Base-by-base conservation (phyloP, 2,113 vertebrate species). In the Python bivittatus region DNA sequence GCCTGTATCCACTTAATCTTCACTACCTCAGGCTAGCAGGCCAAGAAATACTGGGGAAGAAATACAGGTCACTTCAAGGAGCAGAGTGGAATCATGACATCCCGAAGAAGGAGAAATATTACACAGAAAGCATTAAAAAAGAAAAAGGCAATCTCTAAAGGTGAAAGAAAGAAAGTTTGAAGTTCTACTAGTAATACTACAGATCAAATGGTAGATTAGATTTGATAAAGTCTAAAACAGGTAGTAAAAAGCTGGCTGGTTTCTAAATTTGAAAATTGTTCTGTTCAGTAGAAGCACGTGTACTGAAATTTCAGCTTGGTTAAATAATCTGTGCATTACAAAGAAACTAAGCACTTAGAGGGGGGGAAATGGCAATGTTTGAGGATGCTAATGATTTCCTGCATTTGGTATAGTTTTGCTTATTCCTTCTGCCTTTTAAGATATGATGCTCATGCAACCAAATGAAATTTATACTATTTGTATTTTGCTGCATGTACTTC, bases 21-120 rank as follows among this genome's bases (percentile, higher is more conserved):
- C 33, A 33, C 23, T 25, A 64, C n/a, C 53, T 0, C 0, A 23
- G 57, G 11, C 1, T 89, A 91, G 42, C 1, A 33, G 64, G 25
- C 3, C 86, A 79, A 92, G 86, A 92, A 93, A 92, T 1, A 7
- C 4, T 88, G 56, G 22, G 25, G 53, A 88, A 84, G 29, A 38
- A 0, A 0, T 13, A 89, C 15, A 53, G 27, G 4, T 0, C n/a
- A 25, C 3, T 94, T 94, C 44, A 83, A 93, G 84, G 17, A 91
- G 9, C 91, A 92, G 89, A 94, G 53, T 84, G 22, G 88, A 95
- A 42, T n/a, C 91, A 25, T 38, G 86, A 38, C 1, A 42, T 84
- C 25, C 0, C 15, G 94, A 92, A 58, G 0, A 44, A 33, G 11
- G 20, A 38, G 48, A 8, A 57, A 4, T 15, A 58, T 88, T 92